Conservation (phyloP, 2,797 vertebrate genomes). For the Benthosema pterotum region DNA sequence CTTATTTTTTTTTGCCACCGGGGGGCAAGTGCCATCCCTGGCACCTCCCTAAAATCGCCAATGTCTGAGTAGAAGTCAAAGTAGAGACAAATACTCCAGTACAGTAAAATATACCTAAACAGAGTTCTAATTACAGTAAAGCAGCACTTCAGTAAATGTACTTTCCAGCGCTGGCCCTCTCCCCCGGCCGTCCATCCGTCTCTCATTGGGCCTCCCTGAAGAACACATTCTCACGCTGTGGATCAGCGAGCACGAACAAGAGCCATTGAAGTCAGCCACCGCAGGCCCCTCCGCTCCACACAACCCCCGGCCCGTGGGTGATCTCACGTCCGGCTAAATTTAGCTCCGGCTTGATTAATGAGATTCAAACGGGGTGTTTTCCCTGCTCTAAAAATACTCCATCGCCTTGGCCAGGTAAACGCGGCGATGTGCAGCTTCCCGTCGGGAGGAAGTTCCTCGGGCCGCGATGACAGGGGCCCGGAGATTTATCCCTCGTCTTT, state of each 20-base stretch:
- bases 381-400: slow-evolving; percentile 54
- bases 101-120: no score
- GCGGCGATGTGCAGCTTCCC: slow-evolving; percentile 56
- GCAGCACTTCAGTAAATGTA: no score
- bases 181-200: not conserved
- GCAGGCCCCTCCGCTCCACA: slow-evolving; percentile 10
- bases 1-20: no score
- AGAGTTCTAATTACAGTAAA: no score
- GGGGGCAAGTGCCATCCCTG: no score
- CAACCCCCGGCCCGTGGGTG: slow-evolving; percentile 30
- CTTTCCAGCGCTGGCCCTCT: no score
- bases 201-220: slow-evolving; percentile 1
- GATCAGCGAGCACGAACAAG: slow-evolving; percentile 30
- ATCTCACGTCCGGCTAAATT: slow-evolving; percentile 60
- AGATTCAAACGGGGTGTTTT: slow-evolving; percentile 52
- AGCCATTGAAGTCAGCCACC: slow-evolving; percentile 12
- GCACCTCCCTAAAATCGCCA: no score
- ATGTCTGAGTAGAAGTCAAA: no score
- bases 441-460: slow-evolving; percentile 29
- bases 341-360: slow-evolving; percentile 65
- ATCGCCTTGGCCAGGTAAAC: slow-evolving; percentile 46
- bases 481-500: slow-evolving; percentile 8
- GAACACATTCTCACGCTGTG: slow-evolving; percentile 12
- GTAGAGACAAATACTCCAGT: no score
- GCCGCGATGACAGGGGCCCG: slow-evolving; percentile 9